phyloP scores from a whole-genome alignment of 2,113 vertebrate genomes.

The Arizona elegans region DNA sequence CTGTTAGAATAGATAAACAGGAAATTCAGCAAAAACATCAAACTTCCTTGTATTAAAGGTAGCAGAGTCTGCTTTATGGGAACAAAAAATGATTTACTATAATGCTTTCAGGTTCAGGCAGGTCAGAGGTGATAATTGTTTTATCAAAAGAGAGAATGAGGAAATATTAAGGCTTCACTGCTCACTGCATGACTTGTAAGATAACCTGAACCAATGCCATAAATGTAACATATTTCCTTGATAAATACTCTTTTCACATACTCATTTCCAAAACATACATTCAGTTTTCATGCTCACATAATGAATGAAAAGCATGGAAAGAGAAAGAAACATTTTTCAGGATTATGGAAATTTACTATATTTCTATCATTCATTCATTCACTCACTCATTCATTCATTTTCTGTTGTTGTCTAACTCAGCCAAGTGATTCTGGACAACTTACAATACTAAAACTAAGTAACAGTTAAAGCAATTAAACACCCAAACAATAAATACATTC shows the following conservation, averaged over 20 bases:
- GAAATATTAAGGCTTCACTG: not conserved
- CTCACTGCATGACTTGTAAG: not conserved
- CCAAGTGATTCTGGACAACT: not conserved
- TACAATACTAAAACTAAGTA: not conserved
- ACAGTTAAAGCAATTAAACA: not conserved
- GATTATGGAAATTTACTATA: not conserved
- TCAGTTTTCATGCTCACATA: not conserved
- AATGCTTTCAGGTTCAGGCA: not conserved
- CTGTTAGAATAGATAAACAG: not conserved
- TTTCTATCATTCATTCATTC: not conserved
- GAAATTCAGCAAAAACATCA: not conserved
- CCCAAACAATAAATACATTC: not conserved
- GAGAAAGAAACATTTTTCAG: not conserved
- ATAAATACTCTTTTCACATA: slow-evolving; percentile 30
- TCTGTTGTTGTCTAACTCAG: not conserved
- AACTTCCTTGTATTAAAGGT: not conserved
- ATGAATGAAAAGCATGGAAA: not conserved
- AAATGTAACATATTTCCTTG: slow-evolving; percentile 39
- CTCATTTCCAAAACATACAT: slow-evolving; percentile 49
- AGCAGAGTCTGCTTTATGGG: slow-evolving; percentile 9
- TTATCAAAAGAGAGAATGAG: not conserved
- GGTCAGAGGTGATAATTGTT: slow-evolving; percentile 7
- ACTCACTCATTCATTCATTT: not conserved
- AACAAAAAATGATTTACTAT: not conserved
- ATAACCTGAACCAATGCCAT: slow-evolving; percentile 17